Conservation (phyloP, 2,113 vertebrate species). For the Ictalurus punctatus region DNA sequence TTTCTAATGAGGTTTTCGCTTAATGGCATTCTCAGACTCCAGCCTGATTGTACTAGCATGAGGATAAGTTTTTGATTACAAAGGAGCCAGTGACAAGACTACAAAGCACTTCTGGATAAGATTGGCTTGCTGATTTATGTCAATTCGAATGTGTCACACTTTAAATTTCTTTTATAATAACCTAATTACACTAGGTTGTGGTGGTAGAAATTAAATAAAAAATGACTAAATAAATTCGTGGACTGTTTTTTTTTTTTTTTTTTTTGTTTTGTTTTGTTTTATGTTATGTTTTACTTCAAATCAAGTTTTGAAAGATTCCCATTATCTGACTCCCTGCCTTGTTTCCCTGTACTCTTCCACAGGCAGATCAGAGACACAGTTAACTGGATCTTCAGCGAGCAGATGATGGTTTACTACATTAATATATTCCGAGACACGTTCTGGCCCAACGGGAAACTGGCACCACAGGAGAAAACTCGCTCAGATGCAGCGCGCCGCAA, state of each 20-base stretch:
- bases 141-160: background rate
- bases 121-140: background rate
- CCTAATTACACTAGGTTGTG: background rate
- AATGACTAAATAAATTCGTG: background rate
- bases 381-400: constrained; percentile 95
- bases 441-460: constrained; percentile 91
- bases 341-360: constrained; percentile 30
- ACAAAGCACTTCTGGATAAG: background rate
- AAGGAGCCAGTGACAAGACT: background rate
- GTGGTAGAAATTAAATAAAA: background rate
- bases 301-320: background rate
- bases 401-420: constrained; percentile 95
- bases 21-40: background rate
- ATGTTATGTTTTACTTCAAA: background rate
- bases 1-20: background rate
- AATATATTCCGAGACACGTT: constrained; percentile 90
- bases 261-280: too few species aligned
- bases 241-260: background rate
- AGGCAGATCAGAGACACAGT: constrained; percentile 98
- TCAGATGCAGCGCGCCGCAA: constrained; percentile 79
- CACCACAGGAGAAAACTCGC: constrained; percentile 74
- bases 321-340: background rate
- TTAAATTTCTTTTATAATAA: background rate
- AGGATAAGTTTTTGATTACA: background rate
- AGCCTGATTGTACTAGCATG: background rate